Percentiles rank a stretch among this genome's conserved stretches.
Evolutionary conservation across 1,140 invertebrate genomes (phyloP).

Genomic region (Solenopsis invicta): DNA sequence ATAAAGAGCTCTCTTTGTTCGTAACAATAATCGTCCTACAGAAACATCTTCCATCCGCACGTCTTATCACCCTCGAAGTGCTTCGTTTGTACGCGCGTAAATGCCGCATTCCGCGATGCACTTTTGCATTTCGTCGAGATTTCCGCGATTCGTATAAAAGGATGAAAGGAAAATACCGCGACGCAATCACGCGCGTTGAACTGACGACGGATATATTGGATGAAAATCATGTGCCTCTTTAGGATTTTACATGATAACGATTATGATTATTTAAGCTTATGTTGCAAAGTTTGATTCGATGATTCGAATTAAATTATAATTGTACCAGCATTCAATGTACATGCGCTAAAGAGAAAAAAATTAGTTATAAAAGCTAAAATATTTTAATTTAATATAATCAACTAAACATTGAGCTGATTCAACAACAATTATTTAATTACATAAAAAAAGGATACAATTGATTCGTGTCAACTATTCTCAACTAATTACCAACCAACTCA

Average conservation of each 20-base stretch:
- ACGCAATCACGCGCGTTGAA: background rate
- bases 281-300: no score
- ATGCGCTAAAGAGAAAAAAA: no score
- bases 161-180: background rate
- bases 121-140: background rate
- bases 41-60: background rate
- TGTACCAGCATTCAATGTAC: no score
- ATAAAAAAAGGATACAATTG: no score
- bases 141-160: background rate
- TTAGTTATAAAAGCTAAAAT: background rate
- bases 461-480: no score
- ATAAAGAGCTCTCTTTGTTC: background rate
- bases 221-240: background rate
- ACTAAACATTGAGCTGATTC: no score
- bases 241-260: background rate
- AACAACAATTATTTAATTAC: no score
- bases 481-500: no score
- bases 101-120: background rate
- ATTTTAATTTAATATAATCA: background rate
- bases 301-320: no score
- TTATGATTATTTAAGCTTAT: background rate
- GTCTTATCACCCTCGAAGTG: slow-evolving; percentile 10
- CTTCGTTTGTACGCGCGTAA: background rate
- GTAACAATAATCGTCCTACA: slow-evolving; percentile 28
- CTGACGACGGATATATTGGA: background rate